Conservation (phyloP, 1,140 invertebrate species). For the Lepidurus apus region DNA sequence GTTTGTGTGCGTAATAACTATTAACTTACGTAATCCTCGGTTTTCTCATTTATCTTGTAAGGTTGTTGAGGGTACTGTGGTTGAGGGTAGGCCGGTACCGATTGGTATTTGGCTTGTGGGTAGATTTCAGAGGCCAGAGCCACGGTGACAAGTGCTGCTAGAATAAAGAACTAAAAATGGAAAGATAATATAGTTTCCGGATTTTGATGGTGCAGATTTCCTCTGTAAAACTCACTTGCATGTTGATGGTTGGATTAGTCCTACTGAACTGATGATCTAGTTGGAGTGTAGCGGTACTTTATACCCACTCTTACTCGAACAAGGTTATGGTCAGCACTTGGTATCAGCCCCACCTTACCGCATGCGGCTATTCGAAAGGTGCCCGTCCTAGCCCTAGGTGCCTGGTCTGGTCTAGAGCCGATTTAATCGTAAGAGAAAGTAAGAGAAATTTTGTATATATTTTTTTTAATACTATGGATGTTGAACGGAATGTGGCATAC, state of each 20-base stretch:
- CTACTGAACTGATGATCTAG: not conserved
- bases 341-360: not conserved
- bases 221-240: not conserved
- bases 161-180: not conserved
- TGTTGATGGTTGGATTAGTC: not conserved
- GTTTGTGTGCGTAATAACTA: not conserved
- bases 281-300: not conserved
- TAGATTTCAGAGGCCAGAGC: constrained; percentile 1
- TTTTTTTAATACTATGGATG: too few relatives aligned
- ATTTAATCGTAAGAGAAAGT: not conserved
- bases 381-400: not conserved
- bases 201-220: not conserved
- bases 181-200: not conserved
- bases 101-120: not conserved
- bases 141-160: not conserved
- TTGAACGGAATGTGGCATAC: too few relatives aligned
- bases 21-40: not conserved
- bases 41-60: not conserved
- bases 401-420: not conserved
- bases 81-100: not conserved
- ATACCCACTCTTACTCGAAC: not conserved
- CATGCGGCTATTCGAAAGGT: not conserved
- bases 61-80: not conserved
- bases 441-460: too few relatives aligned
- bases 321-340: not conserved